These are phyloP conservation scores for Gryon sp. DNA, from an alignment of 1,140 invertebrate genomes.

Conservation along the genomic window DNA sequence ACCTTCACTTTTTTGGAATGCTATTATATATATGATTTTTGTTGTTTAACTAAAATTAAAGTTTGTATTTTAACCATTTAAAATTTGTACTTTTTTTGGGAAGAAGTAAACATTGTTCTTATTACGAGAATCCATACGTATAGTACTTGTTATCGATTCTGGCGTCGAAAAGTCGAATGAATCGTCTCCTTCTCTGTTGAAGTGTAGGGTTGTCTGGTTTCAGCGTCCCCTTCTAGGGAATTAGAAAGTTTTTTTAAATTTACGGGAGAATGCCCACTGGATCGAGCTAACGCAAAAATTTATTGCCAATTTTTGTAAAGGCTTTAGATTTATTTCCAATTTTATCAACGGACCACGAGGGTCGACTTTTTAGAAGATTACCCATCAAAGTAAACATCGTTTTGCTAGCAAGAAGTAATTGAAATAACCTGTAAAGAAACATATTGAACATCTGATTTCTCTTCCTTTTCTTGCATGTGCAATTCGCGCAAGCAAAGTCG, in stretches of 20 bases:
- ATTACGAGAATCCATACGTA: constrained; percentile 48
- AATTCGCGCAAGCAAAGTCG: too few species aligned
- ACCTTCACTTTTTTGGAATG: too few species aligned
- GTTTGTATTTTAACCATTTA: too few species aligned
- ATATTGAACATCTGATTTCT: background rate
- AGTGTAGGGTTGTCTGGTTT: constrained; percentile 46
- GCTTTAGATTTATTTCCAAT: constrained; percentile 75
- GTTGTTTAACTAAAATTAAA: too few species aligned
- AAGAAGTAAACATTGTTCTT: constrained; percentile 12
- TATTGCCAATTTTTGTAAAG: constrained; percentile 78
- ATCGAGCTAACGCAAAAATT: constrained; percentile 73
- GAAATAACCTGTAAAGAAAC: constrained; percentile 56
- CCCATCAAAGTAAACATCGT: constrained; percentile 55
- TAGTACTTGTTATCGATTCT: constrained; percentile 69
- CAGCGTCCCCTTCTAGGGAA: constrained; percentile 70
- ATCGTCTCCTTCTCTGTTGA: constrained; percentile 35
- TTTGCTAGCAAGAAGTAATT: constrained; percentile 50
- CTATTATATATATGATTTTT: too few species aligned
- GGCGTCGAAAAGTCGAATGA: constrained; percentile 58
- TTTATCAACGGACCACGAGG: constrained; percentile 46
- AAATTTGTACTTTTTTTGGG: background rate
- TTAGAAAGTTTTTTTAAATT: constrained; percentile 76
- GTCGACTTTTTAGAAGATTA: constrained; percentile 61
- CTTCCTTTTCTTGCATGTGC: background rate
- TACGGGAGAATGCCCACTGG: constrained; percentile 69